A percentile compares a stretch with the other conserved stretches of the same genome.
Evolutionary conservation across 2,113 vertebrate species (phyloP).

Genomic region (Ranitomeya imitator): DNA sequence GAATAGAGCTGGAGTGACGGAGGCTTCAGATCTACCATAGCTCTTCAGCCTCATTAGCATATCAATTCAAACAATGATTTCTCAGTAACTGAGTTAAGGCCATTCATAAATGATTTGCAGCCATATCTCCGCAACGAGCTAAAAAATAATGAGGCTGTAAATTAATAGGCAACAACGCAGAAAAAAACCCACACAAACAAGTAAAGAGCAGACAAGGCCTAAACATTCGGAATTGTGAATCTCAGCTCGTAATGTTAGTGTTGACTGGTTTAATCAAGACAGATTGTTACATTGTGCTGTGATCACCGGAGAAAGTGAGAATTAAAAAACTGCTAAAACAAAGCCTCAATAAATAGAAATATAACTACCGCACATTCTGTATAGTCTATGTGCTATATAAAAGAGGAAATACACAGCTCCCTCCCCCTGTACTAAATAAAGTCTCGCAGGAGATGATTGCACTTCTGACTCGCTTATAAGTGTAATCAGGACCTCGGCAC

Average conservation of each 20-base stretch:
- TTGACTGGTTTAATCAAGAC: background rate
- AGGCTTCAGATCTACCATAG: no score
- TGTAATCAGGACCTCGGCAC: background rate
- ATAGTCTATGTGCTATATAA: background rate
- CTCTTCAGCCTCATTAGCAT: no score
- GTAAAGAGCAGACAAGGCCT: background rate
- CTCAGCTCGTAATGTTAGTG: background rate
- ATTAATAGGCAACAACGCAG: background rate
- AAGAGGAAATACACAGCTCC: background rate
- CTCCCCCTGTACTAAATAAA: background rate
- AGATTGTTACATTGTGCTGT: background rate
- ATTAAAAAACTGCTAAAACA: background rate
- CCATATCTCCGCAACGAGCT: no score
- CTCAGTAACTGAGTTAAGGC: no score
- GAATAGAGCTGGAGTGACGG: no score
- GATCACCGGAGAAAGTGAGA: background rate
- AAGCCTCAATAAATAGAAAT: background rate
- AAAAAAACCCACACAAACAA: background rate
- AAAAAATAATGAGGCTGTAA: background rate
- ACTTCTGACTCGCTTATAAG: conserved; percentile 1
- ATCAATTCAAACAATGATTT: no score
- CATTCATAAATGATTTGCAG: no score
- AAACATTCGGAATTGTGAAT: background rate
- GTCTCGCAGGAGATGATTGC: background rate
- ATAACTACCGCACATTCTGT: background rate